Conservation (phyloP, 2,888 invertebrate genomes). For the Drosophila robusta region DNA sequence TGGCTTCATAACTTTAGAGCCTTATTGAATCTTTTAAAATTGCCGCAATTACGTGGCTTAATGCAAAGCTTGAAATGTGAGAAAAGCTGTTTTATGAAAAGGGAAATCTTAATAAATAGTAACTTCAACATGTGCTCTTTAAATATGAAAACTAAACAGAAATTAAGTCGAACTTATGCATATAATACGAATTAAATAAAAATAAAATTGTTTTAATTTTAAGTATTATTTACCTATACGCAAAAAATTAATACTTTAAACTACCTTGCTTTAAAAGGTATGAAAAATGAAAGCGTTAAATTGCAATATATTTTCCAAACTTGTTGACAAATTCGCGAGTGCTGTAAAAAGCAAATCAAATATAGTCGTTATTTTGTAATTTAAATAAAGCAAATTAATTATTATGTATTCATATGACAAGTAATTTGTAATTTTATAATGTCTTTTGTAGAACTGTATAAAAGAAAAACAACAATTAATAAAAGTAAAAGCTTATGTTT, state of each 20-base stretch:
- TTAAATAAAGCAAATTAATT: slow-evolving; percentile 69
- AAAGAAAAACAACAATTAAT: slow-evolving; percentile 61
- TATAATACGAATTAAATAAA: slow-evolving; percentile 55
- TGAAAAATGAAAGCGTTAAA: slow-evolving; percentile 45
- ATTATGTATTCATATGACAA: slow-evolving; percentile 52
- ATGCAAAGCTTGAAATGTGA: slow-evolving; percentile 61
- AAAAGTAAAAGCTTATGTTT: slow-evolving; percentile 45
- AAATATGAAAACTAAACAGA: slow-evolving; percentile 64
- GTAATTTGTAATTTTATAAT: slow-evolving; percentile 63
- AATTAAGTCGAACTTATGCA: slow-evolving; percentile 79
- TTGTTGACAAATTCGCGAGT: slow-evolving; percentile 65
- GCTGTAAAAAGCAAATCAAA: slow-evolving; percentile 78
- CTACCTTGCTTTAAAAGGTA: slow-evolving; percentile 53
- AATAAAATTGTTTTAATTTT: slow-evolving; percentile 75
- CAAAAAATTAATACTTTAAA: slow-evolving; percentile 41
- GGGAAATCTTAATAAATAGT: slow-evolving; percentile 42
- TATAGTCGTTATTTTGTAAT: slow-evolving; percentile 81
- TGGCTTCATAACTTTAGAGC: slow-evolving; percentile 23
- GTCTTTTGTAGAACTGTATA: slow-evolving; percentile 60
- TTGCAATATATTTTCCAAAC: slow-evolving; percentile 71
- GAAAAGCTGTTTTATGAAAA: slow-evolving; percentile 42
- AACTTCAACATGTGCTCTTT: slow-evolving; percentile 71
- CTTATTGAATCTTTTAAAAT: slow-evolving; percentile 24
- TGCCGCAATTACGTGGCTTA: slow-evolving; percentile 74
- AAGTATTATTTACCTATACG: slow-evolving; percentile 75